Base-by-base conservation (phyloP, 2,113 vertebrate genomes). In the Pseudorectes ferrugineus region DNA sequence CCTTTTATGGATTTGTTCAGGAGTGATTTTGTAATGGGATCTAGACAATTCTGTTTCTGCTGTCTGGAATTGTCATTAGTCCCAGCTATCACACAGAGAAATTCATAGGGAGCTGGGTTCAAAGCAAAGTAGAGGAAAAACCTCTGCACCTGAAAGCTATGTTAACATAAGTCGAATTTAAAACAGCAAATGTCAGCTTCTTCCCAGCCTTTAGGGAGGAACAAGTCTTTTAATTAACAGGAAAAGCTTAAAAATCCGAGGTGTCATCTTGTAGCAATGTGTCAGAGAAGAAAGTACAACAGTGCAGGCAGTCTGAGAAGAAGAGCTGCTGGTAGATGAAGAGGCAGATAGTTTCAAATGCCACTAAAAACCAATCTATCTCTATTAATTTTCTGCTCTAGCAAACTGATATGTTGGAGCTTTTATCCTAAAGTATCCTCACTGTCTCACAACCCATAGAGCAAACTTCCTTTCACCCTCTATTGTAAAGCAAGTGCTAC, bases 341-440 rank as follows among this genome's bases (percentile, higher is more conserved):
- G 67, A 57, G 48, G 22, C 84, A 93, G 72, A 55, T 83, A 81
- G 57, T 89, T 96, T 92, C 57, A 85, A 91, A 87, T 87, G 70
- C 52, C 40, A 61, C 77, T 92, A 36, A 89, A 86, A 75, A 0
- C 5, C 29, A 20, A 22, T 89, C 76, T 73, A 8, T 62, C 86
- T 87, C 22, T 76, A 54, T 94, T 92, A 83, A 81, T 91, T 93
- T 94, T 92, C 59, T 94, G 40, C 65, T 94, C 38, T 49, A 86
- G 61, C 49, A 93, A 88, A 86, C 52, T 45, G 68, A 36, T 92
- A 49, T 33, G 51, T 89, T 80, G 55, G 72, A 83, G 48, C 75
- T 92, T 88, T 92, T 74, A 62, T 93, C 40, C 75, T 70, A 20
- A 88, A 88, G 67, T 54, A 88, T 51, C 38, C 54, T 59, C 24